A percentile compares a stretch with the other conserved stretches of the same genome.
Evolutionary conservation across 2,888 invertebrate genomes (phyloP).

Genomic region (Andrena marginata): DNA sequence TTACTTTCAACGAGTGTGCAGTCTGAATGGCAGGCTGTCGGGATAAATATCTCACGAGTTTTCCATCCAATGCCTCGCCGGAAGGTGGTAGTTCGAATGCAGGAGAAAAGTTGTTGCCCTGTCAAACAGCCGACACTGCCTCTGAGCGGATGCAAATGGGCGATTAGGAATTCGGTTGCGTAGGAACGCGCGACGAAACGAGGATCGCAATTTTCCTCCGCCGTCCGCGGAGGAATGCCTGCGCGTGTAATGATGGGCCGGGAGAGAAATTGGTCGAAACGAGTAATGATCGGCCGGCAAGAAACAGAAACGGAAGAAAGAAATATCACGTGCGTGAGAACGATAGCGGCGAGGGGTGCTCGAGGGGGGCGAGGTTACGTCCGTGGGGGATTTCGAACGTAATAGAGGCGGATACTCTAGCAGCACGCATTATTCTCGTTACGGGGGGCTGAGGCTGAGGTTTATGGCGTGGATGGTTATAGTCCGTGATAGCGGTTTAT

Average conservation of each 20-base stretch:
- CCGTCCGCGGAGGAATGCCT: background rate
- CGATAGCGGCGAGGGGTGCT: slow-evolving; percentile 24
- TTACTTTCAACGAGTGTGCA: too few relatives aligned
- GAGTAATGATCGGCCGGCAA: slow-evolving; percentile 29
- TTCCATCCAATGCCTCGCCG: too few relatives aligned
- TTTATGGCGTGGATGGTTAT: slow-evolving; percentile 78
- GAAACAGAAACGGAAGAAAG: slow-evolving; percentile 5
- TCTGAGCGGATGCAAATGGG: too few relatives aligned
- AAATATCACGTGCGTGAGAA: slow-evolving; percentile 53
- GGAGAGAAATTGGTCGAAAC: slow-evolving; percentile 1
- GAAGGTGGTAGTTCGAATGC: too few relatives aligned
- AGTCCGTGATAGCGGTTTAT: slow-evolving; percentile 79
- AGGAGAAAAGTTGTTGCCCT: too few relatives aligned
- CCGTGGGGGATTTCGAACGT: slow-evolving; percentile 77
- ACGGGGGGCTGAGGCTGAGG: slow-evolving; percentile 72
- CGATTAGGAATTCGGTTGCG: too few relatives aligned
- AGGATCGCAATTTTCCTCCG: too few relatives aligned
- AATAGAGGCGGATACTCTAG: slow-evolving; percentile 76
- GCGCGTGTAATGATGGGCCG: background rate
- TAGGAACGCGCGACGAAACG: too few relatives aligned
- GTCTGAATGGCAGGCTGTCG: too few relatives aligned
- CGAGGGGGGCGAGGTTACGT: slow-evolving; percentile 49
- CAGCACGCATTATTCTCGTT: slow-evolving; percentile 80
- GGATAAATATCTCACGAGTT: too few relatives aligned
- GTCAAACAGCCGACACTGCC: too few relatives aligned